Conservation (phyloP, 2,888 invertebrate species). For the Strigamia transsilvanica region DNA sequence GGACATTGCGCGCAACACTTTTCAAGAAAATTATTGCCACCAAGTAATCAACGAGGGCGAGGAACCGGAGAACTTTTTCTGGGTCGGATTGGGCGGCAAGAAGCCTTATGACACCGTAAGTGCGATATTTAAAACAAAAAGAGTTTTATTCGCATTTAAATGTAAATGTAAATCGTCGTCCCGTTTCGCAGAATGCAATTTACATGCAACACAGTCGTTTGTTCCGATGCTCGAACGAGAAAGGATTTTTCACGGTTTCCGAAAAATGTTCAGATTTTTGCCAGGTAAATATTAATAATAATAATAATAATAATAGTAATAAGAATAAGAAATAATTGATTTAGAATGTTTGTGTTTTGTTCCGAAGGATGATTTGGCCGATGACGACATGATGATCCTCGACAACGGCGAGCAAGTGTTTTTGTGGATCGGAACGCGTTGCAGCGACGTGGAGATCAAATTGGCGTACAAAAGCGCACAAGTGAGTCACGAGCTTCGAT, state of each 20-base stretch:
- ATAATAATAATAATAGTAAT: too few species aligned
- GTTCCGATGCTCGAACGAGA: slow-evolving; percentile 98
- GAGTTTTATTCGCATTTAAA: background rate
- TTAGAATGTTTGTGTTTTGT: slow-evolving; percentile 55
- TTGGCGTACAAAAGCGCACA: slow-evolving; percentile 98
- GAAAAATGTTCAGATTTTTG: slow-evolving; percentile 99
- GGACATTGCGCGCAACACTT: slow-evolving; percentile 93
- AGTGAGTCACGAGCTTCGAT: slow-evolving; percentile 69
- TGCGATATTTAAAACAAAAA: background rate
- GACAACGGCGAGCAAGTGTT: slow-evolving; percentile 98
- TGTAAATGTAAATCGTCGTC: slow-evolving; percentile 53
- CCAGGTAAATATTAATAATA: slow-evolving; percentile 71
- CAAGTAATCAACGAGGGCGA: slow-evolving; percentile 89
- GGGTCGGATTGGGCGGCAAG: slow-evolving; percentile 92
- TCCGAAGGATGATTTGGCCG: slow-evolving; percentile 91
- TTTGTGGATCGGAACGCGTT: slow-evolving; percentile 95
- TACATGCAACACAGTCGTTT: slow-evolving; percentile 93
- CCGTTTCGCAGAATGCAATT: slow-evolving; percentile 73
- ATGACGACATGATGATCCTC: slow-evolving; percentile 99
- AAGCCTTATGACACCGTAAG: slow-evolving; percentile 80
- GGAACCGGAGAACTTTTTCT: slow-evolving; percentile 98
- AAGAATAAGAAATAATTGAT: background rate
- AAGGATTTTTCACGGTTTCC: slow-evolving; percentile 98
- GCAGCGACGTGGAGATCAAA: slow-evolving; percentile 99
- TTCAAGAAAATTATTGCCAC: slow-evolving; percentile 69